phyloP scores from a whole-genome alignment of 1,140 invertebrate genomes.

The Drosophila neocordata region DNA sequence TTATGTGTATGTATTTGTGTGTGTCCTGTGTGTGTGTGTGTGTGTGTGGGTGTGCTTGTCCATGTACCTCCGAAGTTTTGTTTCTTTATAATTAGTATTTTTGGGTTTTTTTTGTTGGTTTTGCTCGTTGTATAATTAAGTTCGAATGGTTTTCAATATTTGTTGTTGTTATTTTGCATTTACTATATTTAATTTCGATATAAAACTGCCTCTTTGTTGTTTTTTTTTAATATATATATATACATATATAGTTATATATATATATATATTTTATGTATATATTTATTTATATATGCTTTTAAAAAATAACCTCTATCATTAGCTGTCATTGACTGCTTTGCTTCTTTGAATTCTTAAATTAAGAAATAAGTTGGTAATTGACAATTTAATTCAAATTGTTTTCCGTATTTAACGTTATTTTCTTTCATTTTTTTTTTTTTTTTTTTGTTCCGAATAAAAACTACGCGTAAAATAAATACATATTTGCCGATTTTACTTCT shows the following conservation, averaged over 20 bases:
- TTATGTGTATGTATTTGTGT: constrained; percentile 46
- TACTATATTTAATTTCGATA: constrained; percentile 79
- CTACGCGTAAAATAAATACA: constrained; percentile 31
- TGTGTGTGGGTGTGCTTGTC: constrained; percentile 39
- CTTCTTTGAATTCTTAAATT: constrained; percentile 65
- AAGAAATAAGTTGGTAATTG: constrained; percentile 76
- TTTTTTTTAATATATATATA: constrained; percentile 45
- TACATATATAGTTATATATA: constrained; percentile 54
- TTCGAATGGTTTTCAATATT: constrained; percentile 82
- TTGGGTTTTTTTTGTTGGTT: constrained; percentile 16
- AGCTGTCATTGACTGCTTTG: neutral
- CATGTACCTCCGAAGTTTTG: constrained; percentile 45
- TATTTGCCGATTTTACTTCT: constrained; percentile 28
- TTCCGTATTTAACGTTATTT: constrained; percentile 27
- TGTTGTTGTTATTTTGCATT: constrained; percentile 55
- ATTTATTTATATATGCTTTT: constrained; percentile 70
- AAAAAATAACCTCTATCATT: constrained; percentile 77
- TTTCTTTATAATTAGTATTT: constrained; percentile 60
- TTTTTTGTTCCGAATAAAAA: constrained; percentile 19
- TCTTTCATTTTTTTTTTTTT: constrained; percentile 34
- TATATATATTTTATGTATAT: constrained; percentile 36
- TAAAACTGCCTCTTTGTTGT: constrained; percentile 68
- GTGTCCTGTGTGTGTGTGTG: constrained; percentile 34
- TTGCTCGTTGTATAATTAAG: constrained; percentile 82
- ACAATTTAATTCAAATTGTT: constrained; percentile 80